Evolutionary conservation across 2,888 invertebrate genomes (phyloP).

Genomic region (Brachyopa scutellaris): DNA sequence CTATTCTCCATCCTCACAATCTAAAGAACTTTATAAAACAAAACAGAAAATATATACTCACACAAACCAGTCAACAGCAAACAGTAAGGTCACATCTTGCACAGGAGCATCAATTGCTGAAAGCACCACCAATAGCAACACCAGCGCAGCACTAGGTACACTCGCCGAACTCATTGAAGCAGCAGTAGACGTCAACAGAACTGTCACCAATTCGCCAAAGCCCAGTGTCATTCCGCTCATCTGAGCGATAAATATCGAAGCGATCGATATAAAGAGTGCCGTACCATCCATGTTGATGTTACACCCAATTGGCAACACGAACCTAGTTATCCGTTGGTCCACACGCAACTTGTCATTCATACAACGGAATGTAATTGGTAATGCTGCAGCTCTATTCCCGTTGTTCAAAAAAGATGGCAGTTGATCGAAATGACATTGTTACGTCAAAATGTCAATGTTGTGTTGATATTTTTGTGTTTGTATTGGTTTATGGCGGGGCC

Average conservation of each 20-base stretch:
- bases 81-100: constrained; percentile 90
- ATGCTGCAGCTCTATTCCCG: constrained; percentile 89
- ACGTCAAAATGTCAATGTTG: no score
- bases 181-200: constrained; percentile 92
- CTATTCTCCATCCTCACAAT: not conserved
- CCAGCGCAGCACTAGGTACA: constrained; percentile 93
- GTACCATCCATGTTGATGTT: constrained; percentile 97
- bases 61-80: constrained; percentile 96
- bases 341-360: constrained; percentile 92
- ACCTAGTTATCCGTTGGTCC: constrained; percentile 91
- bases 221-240: constrained; percentile 92
- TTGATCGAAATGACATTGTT: not conserved
- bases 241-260: constrained; percentile 92
- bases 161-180: constrained; percentile 95
- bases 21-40: not conserved
- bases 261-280: constrained; percentile 93
- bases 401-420: not conserved
- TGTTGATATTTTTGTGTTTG: not conserved
- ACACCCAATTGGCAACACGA: constrained; percentile 94
- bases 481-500: constrained; percentile 8
- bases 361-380: constrained; percentile 93
- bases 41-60: constrained; percentile 83
- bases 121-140: constrained; percentile 90
- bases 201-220: constrained; percentile 92
- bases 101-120: constrained; percentile 92